Evolutionary conservation across 2,113 vertebrate species (phyloP), one percentile per base, ranked within the genome.

Genomic region (Megalops atlanticus): DNA sequence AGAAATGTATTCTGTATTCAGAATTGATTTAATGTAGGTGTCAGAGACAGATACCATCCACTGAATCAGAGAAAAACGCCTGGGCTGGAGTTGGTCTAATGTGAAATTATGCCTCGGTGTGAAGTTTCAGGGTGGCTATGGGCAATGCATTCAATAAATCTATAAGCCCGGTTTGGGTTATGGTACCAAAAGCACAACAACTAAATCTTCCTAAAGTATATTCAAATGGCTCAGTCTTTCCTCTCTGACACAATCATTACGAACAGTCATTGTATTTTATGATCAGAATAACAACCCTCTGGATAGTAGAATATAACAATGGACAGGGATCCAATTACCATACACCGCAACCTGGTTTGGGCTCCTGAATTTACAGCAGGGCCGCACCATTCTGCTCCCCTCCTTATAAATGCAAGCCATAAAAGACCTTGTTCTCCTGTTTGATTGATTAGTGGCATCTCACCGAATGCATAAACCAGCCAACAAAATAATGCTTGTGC

Each of bases 1-100:
- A 27, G 72, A 43, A 43, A 43, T 74, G 39, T 16, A 73, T 36
- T 73, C 24, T 40, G 21, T 16, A 73, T 39, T 15, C 35, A 38
- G 38, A 39, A 73, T 35, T 73, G 38, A 73, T 73, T 73, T 38
- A 73, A 35, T 73, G 36, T 73, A 73, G 71, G 64, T 47, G 64
- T 24, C 40, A 0, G 15, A 31, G 40, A 68, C 36, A 52, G 69
- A 70, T 78, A 69, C 38, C 52, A 38, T 27, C 36, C 58, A 40
- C 18, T 54, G 8, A 41, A 16, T 80, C 70, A 15, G 35, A 27
- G 41, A 77, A 77, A 77, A 74, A 36, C 21, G 40, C 21, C 36
- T 52, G 11, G 45, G 33, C 54, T 77, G 52, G 11, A 36, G 31
- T 77, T 77, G 75, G 16, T 24, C 36, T 38, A 73, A 38, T 38